These are phyloP conservation scores for Champsocephalus gunnari DNA, from an alignment of 2,797 vertebrate species.

Conservation along the genomic window DNA sequence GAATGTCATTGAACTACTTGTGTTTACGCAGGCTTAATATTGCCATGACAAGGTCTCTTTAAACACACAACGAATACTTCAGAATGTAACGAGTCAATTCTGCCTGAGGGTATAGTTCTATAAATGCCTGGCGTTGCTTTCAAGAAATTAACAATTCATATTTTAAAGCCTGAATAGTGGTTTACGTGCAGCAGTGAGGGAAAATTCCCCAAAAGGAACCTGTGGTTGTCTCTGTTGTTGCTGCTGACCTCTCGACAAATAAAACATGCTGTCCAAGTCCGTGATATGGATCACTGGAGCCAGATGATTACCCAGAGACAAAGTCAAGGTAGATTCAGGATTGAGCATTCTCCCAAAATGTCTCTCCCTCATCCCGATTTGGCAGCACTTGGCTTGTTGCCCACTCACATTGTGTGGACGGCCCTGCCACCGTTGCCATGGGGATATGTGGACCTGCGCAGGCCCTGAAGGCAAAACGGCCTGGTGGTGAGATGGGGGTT, in stretches of 20 bases:
- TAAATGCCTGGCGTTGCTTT: slow-evolving; percentile 38
- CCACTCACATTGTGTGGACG: slow-evolving; percentile 86
- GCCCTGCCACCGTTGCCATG: slow-evolving; percentile 88
- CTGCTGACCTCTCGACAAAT: slow-evolving; percentile 49
- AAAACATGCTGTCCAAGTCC: slow-evolving; percentile 49
- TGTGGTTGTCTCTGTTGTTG: slow-evolving; percentile 37
- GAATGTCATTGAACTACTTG: slow-evolving; percentile 82
- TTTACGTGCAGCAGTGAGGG: slow-evolving; percentile 7
- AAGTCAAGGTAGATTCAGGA: slow-evolving; percentile 75
- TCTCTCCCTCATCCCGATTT: slow-evolving; percentile 83
- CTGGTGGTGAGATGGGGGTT: slow-evolving; percentile 81
- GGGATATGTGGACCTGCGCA: slow-evolving; percentile 85
- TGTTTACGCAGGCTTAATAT: slow-evolving; percentile 79
- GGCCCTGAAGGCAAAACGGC: slow-evolving; percentile 80
- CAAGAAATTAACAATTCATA: slow-evolving; percentile 27
- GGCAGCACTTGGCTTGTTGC: slow-evolving; percentile 83
- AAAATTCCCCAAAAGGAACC: slow-evolving; percentile 19
- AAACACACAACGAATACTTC: slow-evolving; percentile 59
- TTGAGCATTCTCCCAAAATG: slow-evolving; percentile 77
- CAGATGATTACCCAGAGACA: slow-evolving; percentile 69
- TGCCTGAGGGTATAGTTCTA: slow-evolving; percentile 48
- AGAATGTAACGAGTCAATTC: slow-evolving; percentile 64
- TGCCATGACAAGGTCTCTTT: slow-evolving; percentile 75
- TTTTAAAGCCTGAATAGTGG: slow-evolving; percentile 28
- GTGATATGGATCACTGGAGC: slow-evolving; percentile 69